Conservation (phyloP, 1,140 invertebrate genomes). For the Anastatus disparis region DNA sequence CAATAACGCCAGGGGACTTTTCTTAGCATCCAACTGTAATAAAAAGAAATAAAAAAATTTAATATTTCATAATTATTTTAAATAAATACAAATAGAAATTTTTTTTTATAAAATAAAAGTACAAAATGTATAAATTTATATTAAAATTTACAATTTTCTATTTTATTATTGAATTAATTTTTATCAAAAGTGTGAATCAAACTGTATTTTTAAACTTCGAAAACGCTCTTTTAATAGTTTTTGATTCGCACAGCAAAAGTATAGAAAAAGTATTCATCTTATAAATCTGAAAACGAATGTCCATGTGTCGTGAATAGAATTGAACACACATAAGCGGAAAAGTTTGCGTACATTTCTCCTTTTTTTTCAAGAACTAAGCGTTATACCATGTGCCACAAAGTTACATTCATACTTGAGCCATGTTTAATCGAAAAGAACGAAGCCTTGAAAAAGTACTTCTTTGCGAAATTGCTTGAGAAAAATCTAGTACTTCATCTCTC, state of each 20-base stretch:
- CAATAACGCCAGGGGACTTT: constrained; percentile 91
- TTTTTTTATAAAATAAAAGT: too few relatives aligned
- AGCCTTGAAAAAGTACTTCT: neutral
- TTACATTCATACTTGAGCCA: neutral
- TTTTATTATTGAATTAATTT: too few relatives aligned
- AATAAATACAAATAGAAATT: too few relatives aligned
- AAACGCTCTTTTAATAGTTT: neutral
- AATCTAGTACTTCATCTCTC: neutral
- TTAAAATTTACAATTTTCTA: too few relatives aligned
- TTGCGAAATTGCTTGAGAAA: constrained; percentile 42
- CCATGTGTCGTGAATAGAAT: neutral
- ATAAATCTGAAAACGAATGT: neutral
- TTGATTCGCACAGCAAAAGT: too few relatives aligned
- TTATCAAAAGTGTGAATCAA: too few relatives aligned
- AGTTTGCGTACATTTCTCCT: neutral
- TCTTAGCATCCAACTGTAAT: constrained; percentile 94
- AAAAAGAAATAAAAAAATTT: too few relatives aligned
- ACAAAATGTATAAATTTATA: too few relatives aligned
- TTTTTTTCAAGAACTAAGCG: too few relatives aligned
- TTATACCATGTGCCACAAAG: neutral
- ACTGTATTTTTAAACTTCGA: neutral
- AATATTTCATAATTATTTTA: too few relatives aligned
- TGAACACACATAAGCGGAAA: constrained; percentile 5
- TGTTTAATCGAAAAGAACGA: constrained; percentile 4
- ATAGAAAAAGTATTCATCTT: neutral